phyloP scores from a whole-genome alignment of 2,888 invertebrate species.

The Apamea crenata region DNA sequence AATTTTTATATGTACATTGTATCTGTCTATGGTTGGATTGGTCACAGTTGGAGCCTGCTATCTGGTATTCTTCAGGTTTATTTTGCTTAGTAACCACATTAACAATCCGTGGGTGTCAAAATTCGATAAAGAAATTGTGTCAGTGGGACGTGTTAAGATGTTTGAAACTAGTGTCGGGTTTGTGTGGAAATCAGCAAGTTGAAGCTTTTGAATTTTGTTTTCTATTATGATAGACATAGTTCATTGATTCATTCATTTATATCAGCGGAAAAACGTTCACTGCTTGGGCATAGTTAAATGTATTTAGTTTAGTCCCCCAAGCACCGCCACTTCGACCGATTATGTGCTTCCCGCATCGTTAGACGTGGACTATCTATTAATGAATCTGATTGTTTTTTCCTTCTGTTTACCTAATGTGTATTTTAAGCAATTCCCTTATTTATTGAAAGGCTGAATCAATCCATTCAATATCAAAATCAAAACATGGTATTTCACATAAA shows the following conservation, averaged over 20 bases:
- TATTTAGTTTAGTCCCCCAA: too few relatives aligned
- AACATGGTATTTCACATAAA: too few relatives aligned
- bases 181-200: background rate
- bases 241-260: background rate
- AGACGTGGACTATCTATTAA: background rate
- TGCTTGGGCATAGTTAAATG: too few relatives aligned
- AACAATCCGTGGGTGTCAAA: background rate
- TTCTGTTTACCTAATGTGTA: background rate
- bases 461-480: too few relatives aligned
- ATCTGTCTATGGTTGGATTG: background rate
- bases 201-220: background rate
- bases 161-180: background rate
- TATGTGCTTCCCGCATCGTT: too few relatives aligned
- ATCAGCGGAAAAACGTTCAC: too few relatives aligned
- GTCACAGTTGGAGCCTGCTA: constrained; percentile 2
- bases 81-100: background rate
- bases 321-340: too few relatives aligned
- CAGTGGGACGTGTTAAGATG: background rate
- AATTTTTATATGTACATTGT: background rate
- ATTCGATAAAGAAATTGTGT: background rate
- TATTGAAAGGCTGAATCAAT: background rate
- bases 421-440: background rate
- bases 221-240: background rate
- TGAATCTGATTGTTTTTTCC: background rate
- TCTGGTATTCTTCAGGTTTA: background rate